Base-by-base conservation (phyloP, 2,797 vertebrate species). In the Clarias platycephalus region DNA sequence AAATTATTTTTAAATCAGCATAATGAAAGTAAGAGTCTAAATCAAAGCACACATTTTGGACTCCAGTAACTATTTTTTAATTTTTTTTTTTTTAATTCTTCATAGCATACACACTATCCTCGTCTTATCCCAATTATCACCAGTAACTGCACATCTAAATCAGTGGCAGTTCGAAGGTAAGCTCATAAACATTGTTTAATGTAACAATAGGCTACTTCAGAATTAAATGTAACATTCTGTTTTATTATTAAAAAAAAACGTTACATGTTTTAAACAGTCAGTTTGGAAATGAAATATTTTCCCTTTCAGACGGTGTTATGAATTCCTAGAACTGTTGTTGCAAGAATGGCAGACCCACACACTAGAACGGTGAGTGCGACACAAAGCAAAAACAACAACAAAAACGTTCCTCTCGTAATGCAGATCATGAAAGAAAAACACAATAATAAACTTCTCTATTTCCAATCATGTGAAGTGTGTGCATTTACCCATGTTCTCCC, bases 61-160 rank as follows among this genome's bases (percentile, higher is more conserved):
- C 28, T 76, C 18, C 18, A 60, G 6, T 28, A 74, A 53, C 16
- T 5, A 24, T 24, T 10, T 22, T 80, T 76, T 28, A 74, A 53
- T 7, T 5, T 37, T 24, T 10, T 22, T 80, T 76, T 28, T 83
- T 80, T 71, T 88, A 6, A 87, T 75, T 87, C 85, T 13, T 90
- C 12, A 53, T 53, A 99, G 98, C 96, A 96, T 84, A 99, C 98
- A 9, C 98, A 99, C 92, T 97, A 97, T 92, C 97, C 97, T 20
- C 95, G 98, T 82, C 95, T 99, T 90, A 98, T 99, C 92, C 98
- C 97, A 82, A 97, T 99, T 92, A 98, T 99, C 93, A 98, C 97
- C 90, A 99, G 97, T 92, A 99, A 98, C 93, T 99, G 98, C 93
- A 96, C 96, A 87, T 97, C 96, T 88, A 99, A 99, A 89, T 98